A percentile compares a stretch with the other conserved stretches of the same genome.
Evolutionary conservation across 2,113 vertebrate species (phyloP).

Genomic region (Chelonoidis abingdonii): DNA sequence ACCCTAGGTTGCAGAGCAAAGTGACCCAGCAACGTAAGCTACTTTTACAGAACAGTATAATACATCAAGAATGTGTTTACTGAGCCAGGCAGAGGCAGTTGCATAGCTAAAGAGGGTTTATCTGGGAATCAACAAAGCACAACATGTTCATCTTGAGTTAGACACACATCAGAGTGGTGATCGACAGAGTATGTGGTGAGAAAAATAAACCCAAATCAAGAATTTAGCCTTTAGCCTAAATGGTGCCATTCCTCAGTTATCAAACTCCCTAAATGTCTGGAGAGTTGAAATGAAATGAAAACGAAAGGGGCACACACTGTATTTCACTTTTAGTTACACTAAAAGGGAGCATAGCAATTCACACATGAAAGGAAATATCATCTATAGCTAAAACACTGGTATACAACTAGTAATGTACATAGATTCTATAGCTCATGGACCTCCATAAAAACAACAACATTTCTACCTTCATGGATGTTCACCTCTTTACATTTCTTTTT

Average conservation of each 20-base stretch:
- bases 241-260: background rate
- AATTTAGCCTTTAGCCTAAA: background rate
- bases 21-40: background rate
- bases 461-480: background rate
- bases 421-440: background rate
- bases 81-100: background rate
- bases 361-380: background rate
- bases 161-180: background rate
- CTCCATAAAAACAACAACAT: background rate
- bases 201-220: background rate
- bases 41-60: background rate
- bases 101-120: background rate
- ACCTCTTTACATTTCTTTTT: background rate
- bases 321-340: background rate
- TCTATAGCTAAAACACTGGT: background rate
- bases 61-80: background rate
- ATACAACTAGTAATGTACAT: background rate
- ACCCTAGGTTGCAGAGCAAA: fast-evolving
- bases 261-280: background rate
- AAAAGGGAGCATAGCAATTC: background rate
- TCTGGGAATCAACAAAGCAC: background rate
- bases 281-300: background rate
- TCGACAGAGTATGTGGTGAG: background rate
- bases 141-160: background rate
- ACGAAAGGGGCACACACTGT: background rate